Evolutionary conservation across 2,888 invertebrate genomes (phyloP), one percentile per base, ranked within the genome.

Genomic region (Idaea dimidiata): DNA sequence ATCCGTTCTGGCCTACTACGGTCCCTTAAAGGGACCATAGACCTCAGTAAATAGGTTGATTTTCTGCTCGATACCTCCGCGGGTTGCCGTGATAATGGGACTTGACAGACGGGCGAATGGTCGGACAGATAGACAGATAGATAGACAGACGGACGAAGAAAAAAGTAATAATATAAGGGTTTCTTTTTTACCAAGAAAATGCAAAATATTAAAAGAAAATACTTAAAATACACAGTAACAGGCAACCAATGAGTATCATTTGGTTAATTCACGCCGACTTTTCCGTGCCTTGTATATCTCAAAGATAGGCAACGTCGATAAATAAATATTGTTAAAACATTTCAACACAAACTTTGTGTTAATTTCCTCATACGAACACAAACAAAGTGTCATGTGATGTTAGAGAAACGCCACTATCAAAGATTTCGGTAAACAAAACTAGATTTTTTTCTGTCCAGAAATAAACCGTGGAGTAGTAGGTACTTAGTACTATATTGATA

Each of bases 251-350:
- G 8, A 43, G 10, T 43, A 43, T 43, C 5, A 24, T 43, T 10
- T 43, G 14, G 43, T 43, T 43, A 43, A 43, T 43, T 43, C 43
- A 43, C 43, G 14, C 43, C 14, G 43, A 14, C 14, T 43, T 43
- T 43, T 6, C 43, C 10, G 1, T 43, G 43, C 43, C 43, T 43
- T 14, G 43, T 43, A 43, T 43, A 14, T 43, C 43, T 43, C 43
- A 43, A 43, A 43, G 43, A 43, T 14, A 43, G 10, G 10, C 43
- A 43, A 43, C 8, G 43, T 43, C 43, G 43, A 43, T 43, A 43
- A 43, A 43, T 43, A 43, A 43, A 43, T 43, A 43, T 43, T 43
- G 43, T 43, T 43, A 43, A 43, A 43, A 43, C 43, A 43, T 43
- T 43, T 43, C 43, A 43, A 43, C 43, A 43, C 43, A 43, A 43